These are phyloP conservation scores for Cremastinae sp. DNA, from an alignment of 2,888 invertebrate genomes.

Conservation along the genomic window DNA sequence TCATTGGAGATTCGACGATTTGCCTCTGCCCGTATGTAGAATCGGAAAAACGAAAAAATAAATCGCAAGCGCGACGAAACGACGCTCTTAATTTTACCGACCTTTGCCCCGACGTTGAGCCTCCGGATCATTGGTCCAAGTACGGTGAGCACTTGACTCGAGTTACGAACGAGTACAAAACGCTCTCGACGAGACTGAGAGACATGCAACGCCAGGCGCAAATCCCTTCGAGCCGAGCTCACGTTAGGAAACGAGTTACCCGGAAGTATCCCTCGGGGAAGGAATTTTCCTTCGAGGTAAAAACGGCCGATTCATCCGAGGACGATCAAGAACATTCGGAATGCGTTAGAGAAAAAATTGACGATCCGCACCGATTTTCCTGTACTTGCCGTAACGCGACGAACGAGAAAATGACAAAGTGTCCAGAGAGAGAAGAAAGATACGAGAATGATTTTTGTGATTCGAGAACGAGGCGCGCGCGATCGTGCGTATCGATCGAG, in stretches of 20 bases:
- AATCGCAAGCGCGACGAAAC: neutral
- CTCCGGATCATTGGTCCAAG: conserved; percentile 55
- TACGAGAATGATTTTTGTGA: no score
- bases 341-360: neutral
- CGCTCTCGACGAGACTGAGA: conserved; percentile 50
- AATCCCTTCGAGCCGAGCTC: conserved; percentile 4
- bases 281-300: conserved; percentile 62
- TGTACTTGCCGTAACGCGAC: neutral
- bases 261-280: conserved; percentile 62
- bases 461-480: neutral
- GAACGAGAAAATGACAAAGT: neutral
- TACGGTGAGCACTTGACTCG: conserved; percentile 55
- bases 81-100: conserved; percentile 46
- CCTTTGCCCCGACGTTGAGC: conserved; percentile 50
- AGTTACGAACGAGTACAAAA: conserved; percentile 61
- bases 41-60: neutral
- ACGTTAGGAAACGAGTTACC: conserved; percentile 45
- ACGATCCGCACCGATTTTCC: neutral
- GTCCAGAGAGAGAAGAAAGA: no score
- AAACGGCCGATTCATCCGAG: conserved; percentile 33
- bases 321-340: neutral
- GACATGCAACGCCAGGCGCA: conserved; percentile 54
- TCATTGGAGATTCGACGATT: conserved; percentile 20
- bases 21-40: conserved; percentile 24
- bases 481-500: no score